Evolutionary conservation across 2,113 vertebrate species (phyloP), one percentile per base, ranked within the genome.

Genomic region (Anarrhichthys ocellatus): DNA sequence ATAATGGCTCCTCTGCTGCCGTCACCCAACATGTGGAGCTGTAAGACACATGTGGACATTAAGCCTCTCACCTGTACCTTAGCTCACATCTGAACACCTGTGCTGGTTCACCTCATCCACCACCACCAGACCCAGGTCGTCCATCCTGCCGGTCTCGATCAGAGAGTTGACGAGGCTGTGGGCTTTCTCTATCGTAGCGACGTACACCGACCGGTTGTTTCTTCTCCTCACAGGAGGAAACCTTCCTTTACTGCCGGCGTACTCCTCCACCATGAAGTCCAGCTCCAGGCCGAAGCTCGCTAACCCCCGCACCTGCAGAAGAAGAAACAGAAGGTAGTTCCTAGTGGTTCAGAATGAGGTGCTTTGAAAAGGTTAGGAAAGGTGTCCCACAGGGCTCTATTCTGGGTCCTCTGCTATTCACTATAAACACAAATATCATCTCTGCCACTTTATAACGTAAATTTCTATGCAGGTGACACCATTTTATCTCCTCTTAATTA

Each of bases 1-100:
- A 99, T 93, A 0, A 93, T 44, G 0, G 97, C 96, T 13, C 98
- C 98, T 86, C 98, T 96, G 86, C 95, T 97, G 76, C 98, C 97
- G 29, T 97, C 97, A 17, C 97, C 97, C 54, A 99, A 90, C 98
- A 99, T 99, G 80, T 99, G 98, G 54, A 99, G 94, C 98, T 99
- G 85, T 38, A 82, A 54, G n/a, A 73, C 7, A 40, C 6, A 52
- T 0, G 18, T 7, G 0, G 0, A 46, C 34, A 14, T 48, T 32
- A 38, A 74, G 52, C 20, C 29, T 54, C 10, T 17, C 54, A 54
- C 2, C 34, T 6, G 9, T 15, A 38, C 4, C n/a, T 2, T 17
- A 1, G 10, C 14, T 2, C 10, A 11, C n/a, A 6, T n/a, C 15
- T 17, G 15, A 5, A 29, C 20, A 22, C 3, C 3, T 48, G 48